Conservation (phyloP, 2,113 vertebrate genomes). For the Heterotis niloticus region DNA sequence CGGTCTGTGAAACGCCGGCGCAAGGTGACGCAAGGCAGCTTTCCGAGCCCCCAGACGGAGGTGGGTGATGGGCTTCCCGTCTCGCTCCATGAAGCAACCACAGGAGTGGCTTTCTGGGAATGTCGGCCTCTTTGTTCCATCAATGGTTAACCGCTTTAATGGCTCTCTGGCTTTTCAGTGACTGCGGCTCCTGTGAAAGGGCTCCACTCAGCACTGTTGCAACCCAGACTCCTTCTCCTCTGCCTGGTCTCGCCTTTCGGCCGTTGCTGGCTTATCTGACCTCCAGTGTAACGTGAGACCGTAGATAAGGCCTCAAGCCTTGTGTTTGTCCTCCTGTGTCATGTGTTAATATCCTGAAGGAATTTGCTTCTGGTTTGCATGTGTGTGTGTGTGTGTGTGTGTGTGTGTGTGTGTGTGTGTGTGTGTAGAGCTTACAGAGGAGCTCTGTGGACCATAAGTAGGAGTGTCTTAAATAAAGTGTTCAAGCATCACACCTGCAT, state of each 20-base stretch:
- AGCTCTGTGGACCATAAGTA: conserved; percentile 2
- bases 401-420: conserved; percentile 43
- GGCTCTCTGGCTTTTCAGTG: conserved; percentile 31
- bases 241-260: conserved; percentile 35
- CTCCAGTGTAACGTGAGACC: conserved; percentile 62
- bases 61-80: conserved; percentile 1
- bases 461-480: neutral
- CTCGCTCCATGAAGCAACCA: conserved; percentile 46
- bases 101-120: conserved; percentile 45
- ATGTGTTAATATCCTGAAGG: conserved; percentile 32
- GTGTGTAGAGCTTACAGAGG: conserved; percentile 9
- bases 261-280: conserved; percentile 55
- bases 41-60: too few species aligned
- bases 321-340: conserved; percentile 59
- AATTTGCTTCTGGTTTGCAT: conserved; percentile 48
- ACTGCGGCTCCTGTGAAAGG: conserved; percentile 41
- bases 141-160: conserved; percentile 64
- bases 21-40: too few species aligned
- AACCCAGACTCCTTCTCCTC: conserved; percentile 42
- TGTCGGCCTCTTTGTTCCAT: conserved; percentile 46
- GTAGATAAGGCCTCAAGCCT: conserved; percentile 58
- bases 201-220: conserved; percentile 42
- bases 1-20: neutral
- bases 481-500: too few species aligned
- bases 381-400: conserved; percentile 36